A percentile compares a stretch with the other conserved stretches of the same genome.
These are phyloP conservation scores for Anguilla pacifica DNA, from an alignment of 2,797 vertebrate genomes.

Conservation along the genomic window DNA sequence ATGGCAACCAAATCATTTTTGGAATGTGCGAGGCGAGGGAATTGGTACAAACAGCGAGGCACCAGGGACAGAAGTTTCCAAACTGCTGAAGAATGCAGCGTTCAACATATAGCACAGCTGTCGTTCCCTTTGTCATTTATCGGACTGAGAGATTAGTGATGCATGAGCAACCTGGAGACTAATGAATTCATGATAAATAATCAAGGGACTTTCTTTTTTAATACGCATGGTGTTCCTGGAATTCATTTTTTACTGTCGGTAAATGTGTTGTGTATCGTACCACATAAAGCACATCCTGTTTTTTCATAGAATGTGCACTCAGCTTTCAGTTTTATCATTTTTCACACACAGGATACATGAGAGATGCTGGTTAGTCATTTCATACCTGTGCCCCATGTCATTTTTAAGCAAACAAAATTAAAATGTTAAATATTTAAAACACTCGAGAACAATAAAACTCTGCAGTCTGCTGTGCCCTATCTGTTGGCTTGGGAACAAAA, in stretches of 20 bases:
- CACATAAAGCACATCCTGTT: background rate
- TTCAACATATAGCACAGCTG: background rate
- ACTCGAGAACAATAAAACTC: background rate
- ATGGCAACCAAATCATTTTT: slow-evolving; percentile 13
- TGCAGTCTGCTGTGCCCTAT: background rate
- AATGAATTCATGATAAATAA: background rate
- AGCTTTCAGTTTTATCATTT: background rate
- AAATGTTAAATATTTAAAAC: slow-evolving; percentile 3
- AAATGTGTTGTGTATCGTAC: background rate
- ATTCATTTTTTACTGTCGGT: background rate
- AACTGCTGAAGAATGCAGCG: background rate
- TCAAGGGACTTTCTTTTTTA: background rate
- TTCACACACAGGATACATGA: background rate
- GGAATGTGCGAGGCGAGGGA: slow-evolving; percentile 1
- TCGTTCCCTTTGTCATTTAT: background rate
- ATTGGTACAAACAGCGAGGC: background rate
- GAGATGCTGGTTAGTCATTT: background rate
- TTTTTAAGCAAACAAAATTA: background rate
- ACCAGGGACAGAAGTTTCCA: background rate
- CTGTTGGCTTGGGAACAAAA: background rate
- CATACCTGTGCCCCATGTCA: background rate
- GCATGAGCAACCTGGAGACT: background rate
- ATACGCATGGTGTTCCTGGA: background rate
- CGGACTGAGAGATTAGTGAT: background rate
- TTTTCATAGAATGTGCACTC: background rate